phyloP scores from a whole-genome alignment of 35 echinoderm and acorn worm genomes.

The Eucidaris tribuloides region DNA sequence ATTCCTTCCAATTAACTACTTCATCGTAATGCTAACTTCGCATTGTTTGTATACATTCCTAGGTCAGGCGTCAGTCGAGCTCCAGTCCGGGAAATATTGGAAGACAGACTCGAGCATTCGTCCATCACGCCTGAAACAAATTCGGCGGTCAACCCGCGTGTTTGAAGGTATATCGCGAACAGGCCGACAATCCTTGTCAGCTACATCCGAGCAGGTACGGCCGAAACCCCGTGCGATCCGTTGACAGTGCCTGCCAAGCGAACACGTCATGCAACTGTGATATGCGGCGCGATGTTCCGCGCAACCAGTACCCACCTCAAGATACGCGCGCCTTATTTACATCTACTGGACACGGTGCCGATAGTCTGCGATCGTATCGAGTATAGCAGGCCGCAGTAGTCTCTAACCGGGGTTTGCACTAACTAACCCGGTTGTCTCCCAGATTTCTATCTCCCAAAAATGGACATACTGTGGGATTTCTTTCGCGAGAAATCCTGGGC shows the following conservation, averaged over 20 bases:
- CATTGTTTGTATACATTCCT: neutral
- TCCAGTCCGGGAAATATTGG: neutral
- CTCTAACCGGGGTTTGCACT: neutral
- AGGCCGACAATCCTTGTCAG: neutral
- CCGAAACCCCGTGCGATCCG: neutral
- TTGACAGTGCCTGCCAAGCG: neutral
- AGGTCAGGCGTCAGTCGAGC: neutral
- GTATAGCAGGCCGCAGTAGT: neutral
- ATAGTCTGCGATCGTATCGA: neutral
- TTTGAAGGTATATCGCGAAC: neutral
- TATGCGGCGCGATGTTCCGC: neutral
- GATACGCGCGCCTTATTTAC: neutral
- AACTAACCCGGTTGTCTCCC: neutral
- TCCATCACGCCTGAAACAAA: neutral
- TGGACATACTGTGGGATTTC: neutral
- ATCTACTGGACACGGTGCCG: neutral
- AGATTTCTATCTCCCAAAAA: neutral
- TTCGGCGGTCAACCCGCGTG: neutral
- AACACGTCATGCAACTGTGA: neutral
- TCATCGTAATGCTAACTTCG: too few relatives aligned
- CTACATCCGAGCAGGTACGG: neutral
- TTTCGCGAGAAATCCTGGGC: constrained; percentile 22
- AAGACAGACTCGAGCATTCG: constrained; percentile 1
- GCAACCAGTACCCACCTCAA: neutral
- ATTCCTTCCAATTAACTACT: too few relatives aligned